Base-by-base conservation (phyloP, 1,140 invertebrate genomes). In the Bactericera cockerelli region DNA sequence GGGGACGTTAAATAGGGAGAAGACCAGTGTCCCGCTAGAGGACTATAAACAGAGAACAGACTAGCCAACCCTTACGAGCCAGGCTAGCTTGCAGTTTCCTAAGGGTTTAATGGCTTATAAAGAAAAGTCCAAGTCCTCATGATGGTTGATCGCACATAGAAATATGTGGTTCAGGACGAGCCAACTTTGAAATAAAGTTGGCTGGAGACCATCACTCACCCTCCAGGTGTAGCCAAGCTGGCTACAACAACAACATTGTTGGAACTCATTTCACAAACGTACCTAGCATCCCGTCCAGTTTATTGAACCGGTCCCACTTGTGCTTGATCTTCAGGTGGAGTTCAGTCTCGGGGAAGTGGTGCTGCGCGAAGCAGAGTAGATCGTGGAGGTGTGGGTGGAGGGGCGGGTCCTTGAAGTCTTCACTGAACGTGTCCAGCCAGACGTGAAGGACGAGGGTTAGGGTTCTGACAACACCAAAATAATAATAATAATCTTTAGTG, bases 371-470 rank as follows among this genome's bases (percentile, higher is more conserved):
- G 56, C 83, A 79, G 59, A 93, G 78, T 57, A 97, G 77, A 70
- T 87, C 81, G 54, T 80, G 75, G 60, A 97, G 80, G 63, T 83
- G 80, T n/a, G 81, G 77, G 72, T 89, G 86, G 64, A 81, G 78
- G 38, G 91, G 89, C n/a, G 85, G 80, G 64, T 92, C 85, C 55
- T 84, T 82, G 79, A 97, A 98, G 73, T 99, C 95, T 72, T 97
- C 93, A 38, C 91, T 87, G 70, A 95, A 98, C 49, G 87, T 87
- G 71, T 98, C 94, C 64, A 98, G 72, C 95, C 95, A 99, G 6
- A 98, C 91, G 68, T 94, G 88, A 59, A 98, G 76, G 60, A 91
- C 85, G 61, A 85, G 83, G 61, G 87, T 79, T 65, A 97, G 78
- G 58, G 91, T 93, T 73, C 88, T 92, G 63, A 63, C 66, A 72